phyloP scores from a whole-genome alignment of 2,888 invertebrate species.

The Megastigmus dorsalis region DNA sequence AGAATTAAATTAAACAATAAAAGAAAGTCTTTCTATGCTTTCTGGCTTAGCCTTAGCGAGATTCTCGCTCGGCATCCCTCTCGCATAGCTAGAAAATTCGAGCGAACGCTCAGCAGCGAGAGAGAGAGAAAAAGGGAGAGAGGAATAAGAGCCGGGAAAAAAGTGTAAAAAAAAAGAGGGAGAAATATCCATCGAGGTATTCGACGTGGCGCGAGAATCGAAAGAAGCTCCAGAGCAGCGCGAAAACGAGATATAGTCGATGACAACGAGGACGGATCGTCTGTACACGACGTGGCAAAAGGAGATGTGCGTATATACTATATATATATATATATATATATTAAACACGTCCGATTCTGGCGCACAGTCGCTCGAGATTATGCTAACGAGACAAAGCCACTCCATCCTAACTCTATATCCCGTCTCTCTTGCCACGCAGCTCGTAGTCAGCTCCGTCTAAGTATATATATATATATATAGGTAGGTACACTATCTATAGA shows the following conservation, averaged over 20 bases:
- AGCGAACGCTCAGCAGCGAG: too few species aligned
- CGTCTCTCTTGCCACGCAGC: too few species aligned
- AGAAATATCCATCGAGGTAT: conserved; percentile 52
- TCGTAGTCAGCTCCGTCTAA: too few species aligned
- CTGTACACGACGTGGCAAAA: conserved; percentile 8
- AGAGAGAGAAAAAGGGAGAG: conserved; percentile 37
- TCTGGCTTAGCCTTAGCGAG: too few species aligned
- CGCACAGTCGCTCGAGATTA: conserved; percentile 67
- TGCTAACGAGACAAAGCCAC: conserved; percentile 68
- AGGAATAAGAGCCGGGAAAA: conserved; percentile 48
- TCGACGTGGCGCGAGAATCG: conserved; percentile 47
- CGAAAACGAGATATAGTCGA: conserved; percentile 7
- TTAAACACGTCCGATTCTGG: conserved; percentile 46
- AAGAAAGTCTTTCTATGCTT: too few species aligned
- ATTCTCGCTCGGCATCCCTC: too few species aligned
- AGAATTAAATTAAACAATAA: conserved; percentile 10
- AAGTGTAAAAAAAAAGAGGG: conserved; percentile 39
- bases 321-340: neutral
- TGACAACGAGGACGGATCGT: neutral
- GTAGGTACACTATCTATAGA: too few species aligned
- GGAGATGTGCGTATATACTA: neutral
- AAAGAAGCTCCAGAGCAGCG: neutral
- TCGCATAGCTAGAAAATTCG: too few species aligned
- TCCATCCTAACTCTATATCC: conserved; percentile 45
- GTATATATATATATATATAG: too few species aligned